A percentile compares a stretch with the other conserved stretches of the same genome.
phyloP scores from a whole-genome alignment of 2,797 vertebrate genomes.

The Molossus molossus region DNA sequence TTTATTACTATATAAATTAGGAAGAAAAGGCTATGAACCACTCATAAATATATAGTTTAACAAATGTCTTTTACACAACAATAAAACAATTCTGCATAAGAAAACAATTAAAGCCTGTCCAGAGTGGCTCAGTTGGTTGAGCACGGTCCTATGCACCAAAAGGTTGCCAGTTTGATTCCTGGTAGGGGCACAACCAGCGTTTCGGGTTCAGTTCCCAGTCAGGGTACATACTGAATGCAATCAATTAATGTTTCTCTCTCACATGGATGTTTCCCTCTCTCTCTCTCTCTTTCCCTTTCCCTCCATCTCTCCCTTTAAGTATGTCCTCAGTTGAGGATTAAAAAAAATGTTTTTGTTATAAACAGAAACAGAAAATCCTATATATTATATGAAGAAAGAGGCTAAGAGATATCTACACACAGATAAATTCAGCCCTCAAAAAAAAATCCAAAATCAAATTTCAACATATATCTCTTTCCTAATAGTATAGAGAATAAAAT shows the following conservation, averaged over 20 bases:
- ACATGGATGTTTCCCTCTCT: neutral
- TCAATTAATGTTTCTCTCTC: neutral
- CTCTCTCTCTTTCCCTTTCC: neutral
- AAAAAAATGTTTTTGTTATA: neutral
- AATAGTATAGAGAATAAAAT: conserved; percentile 46
- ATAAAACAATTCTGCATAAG: conserved; percentile 20
- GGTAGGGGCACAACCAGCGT: neutral
- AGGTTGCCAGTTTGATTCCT: neutral
- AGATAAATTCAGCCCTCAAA: neutral
- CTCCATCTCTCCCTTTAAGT: neutral
- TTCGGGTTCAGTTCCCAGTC: neutral
- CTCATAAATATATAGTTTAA: neutral
- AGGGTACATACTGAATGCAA: neutral
- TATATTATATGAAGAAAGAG: neutral
- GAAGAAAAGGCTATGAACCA: conserved; percentile 43
- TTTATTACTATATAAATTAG: conserved; percentile 33
- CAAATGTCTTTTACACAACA: conserved; percentile 32
- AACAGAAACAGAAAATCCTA: conserved; percentile 18
- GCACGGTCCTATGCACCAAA: neutral
- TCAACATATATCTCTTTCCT: conserved; percentile 49
- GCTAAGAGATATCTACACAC: conserved; percentile 11
- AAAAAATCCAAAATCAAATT: conserved; percentile 36
- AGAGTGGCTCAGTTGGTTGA: neutral
- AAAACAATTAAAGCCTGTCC: neutral
- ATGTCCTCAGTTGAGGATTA: too few relatives aligned